Conservation (phyloP, 1,140 invertebrate species). For the Campodea augens region DNA sequence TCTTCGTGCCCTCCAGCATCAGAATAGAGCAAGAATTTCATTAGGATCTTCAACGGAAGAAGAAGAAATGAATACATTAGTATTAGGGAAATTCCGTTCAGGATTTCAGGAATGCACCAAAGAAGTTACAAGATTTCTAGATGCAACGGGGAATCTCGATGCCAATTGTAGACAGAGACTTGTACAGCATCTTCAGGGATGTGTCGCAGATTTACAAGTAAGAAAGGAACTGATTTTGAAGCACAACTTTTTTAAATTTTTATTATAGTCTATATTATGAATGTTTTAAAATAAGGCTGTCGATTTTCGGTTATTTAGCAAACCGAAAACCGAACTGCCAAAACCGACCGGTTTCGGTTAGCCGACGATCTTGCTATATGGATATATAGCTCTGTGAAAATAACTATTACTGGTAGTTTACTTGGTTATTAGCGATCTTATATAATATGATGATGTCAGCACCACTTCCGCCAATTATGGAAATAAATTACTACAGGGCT, state of each 20-base stretch:
- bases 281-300: too few species aligned
- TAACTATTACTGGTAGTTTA: not conserved
- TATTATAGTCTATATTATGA: not conserved
- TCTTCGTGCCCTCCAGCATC: constrained; percentile 35
- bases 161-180: constrained; percentile 43
- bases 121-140: constrained; percentile 33
- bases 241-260: not conserved
- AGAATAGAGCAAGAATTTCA: constrained; percentile 24
- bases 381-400: too few species aligned
- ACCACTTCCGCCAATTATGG: too few species aligned
- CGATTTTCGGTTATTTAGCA: too few species aligned
- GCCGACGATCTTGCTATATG: too few species aligned
- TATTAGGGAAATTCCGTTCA: constrained; percentile 33
- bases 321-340: too few species aligned
- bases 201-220: constrained; percentile 44
- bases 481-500: too few species aligned
- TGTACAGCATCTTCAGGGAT: constrained; percentile 45
- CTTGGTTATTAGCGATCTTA: constrained; percentile 14
- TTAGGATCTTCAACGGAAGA: constrained; percentile 30
- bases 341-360: too few species aligned
- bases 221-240: constrained; percentile 27
- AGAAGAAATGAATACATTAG: constrained; percentile 27
- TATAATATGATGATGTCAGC: too few species aligned
- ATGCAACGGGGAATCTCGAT: constrained; percentile 26
- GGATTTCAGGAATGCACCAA: constrained; percentile 64